Evolutionary conservation across 2,888 invertebrate species (phyloP), one percentile per base, ranked within the genome.

Genomic region (Erebia aethiops): DNA sequence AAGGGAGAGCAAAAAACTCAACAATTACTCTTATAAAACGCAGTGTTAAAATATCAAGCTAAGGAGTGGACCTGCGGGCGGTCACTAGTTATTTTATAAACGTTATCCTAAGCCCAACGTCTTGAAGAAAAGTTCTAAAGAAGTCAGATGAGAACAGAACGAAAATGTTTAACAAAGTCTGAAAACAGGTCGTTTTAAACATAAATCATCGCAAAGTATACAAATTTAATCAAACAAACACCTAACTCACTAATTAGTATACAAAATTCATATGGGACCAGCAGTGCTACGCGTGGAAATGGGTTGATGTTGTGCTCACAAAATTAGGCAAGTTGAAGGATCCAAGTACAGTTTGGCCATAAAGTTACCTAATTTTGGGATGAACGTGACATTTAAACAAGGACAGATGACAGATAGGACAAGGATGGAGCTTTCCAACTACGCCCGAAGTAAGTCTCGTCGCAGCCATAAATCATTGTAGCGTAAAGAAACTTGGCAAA

Each of bases 241-340:
- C 87, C 82, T 85, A 84, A 81, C 82, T 87, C 91, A 91, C 90
- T 91, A 91, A 91, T 92, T 91, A 91, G 90, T 86, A 89, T 87
- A 88, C 89, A 89, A 91, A 91, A 91, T 90, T 91, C 91, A 90
- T 90, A 87, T 89, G 91, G 91, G 91, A 91, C 90, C 88, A 84
- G 87, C 89, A 84, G 89, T 87, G 88, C 87, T 84, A 87, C 89
- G 88, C 89, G 88, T 86, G 83, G 83, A 87, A 87, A 91, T 91
- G 90, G 90, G 89, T 92, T 91, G 92, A 91, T 91, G 91, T 91
- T 89, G 86, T 88, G 86, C 88, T 91, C 89, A 86, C 91, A 89
- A 91, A 91, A 91, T 92, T 91, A 91, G 88, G 85, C 89, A 91
- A 91, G 89, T 92, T 91, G 90, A 88, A 89, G 91, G 88, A 46